Conservation (phyloP, 1,140 invertebrate genomes). For the Drosophila ficusphila region DNA sequence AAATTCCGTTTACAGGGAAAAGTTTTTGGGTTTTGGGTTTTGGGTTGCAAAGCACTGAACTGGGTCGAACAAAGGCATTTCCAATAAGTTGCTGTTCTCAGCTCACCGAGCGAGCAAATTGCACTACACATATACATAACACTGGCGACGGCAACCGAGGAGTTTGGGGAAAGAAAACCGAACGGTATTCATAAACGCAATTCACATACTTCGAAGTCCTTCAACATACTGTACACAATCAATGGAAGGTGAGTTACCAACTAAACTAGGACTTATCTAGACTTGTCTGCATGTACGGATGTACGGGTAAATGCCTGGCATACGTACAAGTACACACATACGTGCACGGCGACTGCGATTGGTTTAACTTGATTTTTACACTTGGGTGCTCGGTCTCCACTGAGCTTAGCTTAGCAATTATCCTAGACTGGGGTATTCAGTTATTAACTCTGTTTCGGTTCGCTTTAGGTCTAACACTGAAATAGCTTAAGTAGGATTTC, state of each 20-base stretch:
- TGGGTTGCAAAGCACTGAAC: slow-evolving; percentile 16
- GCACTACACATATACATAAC: slow-evolving; percentile 15
- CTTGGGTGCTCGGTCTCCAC: slow-evolving; percentile 43
- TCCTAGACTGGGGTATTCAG: slow-evolving; percentile 37
- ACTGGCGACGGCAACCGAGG: slow-evolving; percentile 4
- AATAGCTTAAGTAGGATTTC: slow-evolving; percentile 79
- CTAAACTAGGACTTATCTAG: slow-evolving; percentile 44
- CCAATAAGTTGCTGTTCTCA: slow-evolving; percentile 7
- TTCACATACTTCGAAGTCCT: slow-evolving; percentile 29
- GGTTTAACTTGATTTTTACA: slow-evolving; percentile 71
- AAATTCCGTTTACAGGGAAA: slow-evolving; percentile 21
- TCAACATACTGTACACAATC: slow-evolving; percentile 65
- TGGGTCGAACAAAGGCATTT: slow-evolving; percentile 27
- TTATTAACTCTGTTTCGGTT: slow-evolving; percentile 48
- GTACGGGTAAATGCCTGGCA: slow-evolving; percentile 55
- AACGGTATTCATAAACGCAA: slow-evolving; percentile 8
- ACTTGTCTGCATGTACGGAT: slow-evolving; percentile 21
- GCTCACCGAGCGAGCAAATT: slow-evolving; percentile 1
- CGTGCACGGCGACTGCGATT: slow-evolving; percentile 29
- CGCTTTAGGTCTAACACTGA: slow-evolving; percentile 67
- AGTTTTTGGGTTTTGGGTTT: too few species aligned
- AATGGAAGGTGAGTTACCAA: slow-evolving; percentile 36
- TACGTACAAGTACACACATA: slow-evolving; percentile 25
- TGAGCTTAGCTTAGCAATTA: slow-evolving; percentile 64
- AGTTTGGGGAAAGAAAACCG: background rate